Evolutionary conservation across 2,113 vertebrate genomes (phyloP), one percentile per base, ranked within the genome.

Genomic region (Tauraco erythrolophus): DNA sequence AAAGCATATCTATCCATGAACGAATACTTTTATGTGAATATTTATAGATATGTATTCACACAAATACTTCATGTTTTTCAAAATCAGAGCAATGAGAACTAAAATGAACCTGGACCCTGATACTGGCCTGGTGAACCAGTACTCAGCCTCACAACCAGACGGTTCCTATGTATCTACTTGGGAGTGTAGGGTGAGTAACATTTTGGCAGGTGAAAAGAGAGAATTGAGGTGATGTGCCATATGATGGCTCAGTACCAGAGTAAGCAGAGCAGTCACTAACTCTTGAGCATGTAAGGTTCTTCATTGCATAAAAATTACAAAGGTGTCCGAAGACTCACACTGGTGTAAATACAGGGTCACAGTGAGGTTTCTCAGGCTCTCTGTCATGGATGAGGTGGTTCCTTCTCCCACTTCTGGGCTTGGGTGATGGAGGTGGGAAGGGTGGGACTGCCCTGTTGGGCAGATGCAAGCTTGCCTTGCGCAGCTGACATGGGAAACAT

Each of bases 1-100:
- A 43, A 87, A n/a, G 7, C 37, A 46, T 61, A 35, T 24, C 19
- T 66, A 37, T 35, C 35, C 13, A 22, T 69, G 10, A 51, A n/a
- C 75, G 7, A 69, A 27, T 56, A 23, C 37, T 84, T 94, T 71
- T 2, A 79, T 51, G 15, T 46, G 25, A 51, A 13, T 71, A 30
- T 87, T 86, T 92, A 28, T 23, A 50, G 11, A 45, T 30, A 75
- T 0, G 3, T 56, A 77, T 66, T 97, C 60, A 84, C 30, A 75
- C 6, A 75, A 88, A 60, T 78, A 48, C 79, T 54, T 81, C 10
- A 23, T 95, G 30, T 94, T 92, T 96, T 95, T 95, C 69, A 80
- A 84, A 92, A 79, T 71, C 68, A 98, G 98, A 78, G 97, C 96
- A 92, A 96, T 94, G 69, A 97, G 95, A 94, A 97, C 98, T 53